These are phyloP conservation scores for Euclidia mi DNA, from an alignment of 2,888 invertebrate genomes.

Conservation along the genomic window DNA sequence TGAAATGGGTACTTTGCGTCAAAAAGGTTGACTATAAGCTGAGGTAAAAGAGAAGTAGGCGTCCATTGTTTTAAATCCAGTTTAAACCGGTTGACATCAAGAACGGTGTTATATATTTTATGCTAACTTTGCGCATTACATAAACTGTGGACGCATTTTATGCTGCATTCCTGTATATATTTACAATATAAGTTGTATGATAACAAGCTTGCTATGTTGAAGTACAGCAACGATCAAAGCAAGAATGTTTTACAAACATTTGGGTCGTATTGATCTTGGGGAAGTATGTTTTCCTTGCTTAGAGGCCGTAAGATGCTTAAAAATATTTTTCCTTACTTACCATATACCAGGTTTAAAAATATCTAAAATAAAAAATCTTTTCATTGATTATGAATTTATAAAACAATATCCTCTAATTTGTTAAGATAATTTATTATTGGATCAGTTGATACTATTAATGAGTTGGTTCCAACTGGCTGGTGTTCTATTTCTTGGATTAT, in stretches of 20 bases:
- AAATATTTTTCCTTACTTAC: not conserved
- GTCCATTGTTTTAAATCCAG: conserved; percentile 31
- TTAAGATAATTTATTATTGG: too few species aligned
- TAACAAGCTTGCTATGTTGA: not conserved
- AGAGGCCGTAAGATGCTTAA: not conserved
- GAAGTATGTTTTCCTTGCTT: not conserved
- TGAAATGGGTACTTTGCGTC: too few species aligned
- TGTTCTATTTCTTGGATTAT: too few species aligned
- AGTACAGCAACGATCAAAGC: not conserved
- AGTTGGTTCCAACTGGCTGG: too few species aligned
- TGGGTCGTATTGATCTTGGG: not conserved
- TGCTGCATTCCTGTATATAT: conserved; percentile 15
- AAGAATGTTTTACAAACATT: not conserved
- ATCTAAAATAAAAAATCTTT: too few species aligned
- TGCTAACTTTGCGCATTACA: conserved; percentile 21
- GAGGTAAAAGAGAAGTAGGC: conserved; percentile 19
- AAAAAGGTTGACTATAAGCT: not conserved
- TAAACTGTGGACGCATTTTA: conserved; percentile 17
- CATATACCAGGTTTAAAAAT: too few species aligned
- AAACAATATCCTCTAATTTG: too few species aligned
- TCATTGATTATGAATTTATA: too few species aligned
- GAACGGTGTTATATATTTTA: conserved; percentile 9
- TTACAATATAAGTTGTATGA: conserved; percentile 9
- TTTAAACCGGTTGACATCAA: conserved; percentile 35
- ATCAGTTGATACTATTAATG: too few species aligned